Base-by-base conservation (phyloP, 2,888 invertebrate species). In the Phyllotreta cruciferae region DNA sequence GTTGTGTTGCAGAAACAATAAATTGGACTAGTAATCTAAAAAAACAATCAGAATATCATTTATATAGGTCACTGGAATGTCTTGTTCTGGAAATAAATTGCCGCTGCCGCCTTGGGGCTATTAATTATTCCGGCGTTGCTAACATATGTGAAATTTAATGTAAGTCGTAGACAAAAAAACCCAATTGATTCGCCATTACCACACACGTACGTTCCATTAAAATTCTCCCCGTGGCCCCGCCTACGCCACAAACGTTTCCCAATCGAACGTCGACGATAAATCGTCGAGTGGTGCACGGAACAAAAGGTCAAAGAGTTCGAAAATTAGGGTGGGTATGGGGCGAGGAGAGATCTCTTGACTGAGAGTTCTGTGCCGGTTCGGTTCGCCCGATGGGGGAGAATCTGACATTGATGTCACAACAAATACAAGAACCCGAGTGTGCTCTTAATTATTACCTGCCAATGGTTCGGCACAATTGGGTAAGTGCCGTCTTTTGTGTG, bases 371-470 rank as follows among this genome's bases (percentile, higher is more conserved):
- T 37, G 36, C 36, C 24, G n/a, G 13, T 35, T 49, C 11, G 7
- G 13, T 35, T 5, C 42, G 57, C 35, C 36, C 39, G 13, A 11
- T 13, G 35, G 14, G 66, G 66, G 64, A 50, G 55, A 60, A 66
- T 69, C 72, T 69, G 67, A 69, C 73, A 73, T 72, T 72, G 75
- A 76, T 76, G 77, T 77, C 77, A 77, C 77, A 77, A 77, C 77
- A 77, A 77, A 77, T 76, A 77, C 76, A 76, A 66, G 66, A 63
- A 66, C 68, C 56, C 70, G 71, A 70, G 70, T 65, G 24, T 24
- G 72, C 66, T 61, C 68, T 61, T 73, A 75, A 77, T 77, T 78
- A 78, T 78, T 78, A 78, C 78, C 78, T 78, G 78, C 78, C 78
- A 78, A 78, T 78, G 71, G 66, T 60, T 63, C 58, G 64, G 71